These are phyloP conservation scores for Thalassoma bifasciatum DNA, from an alignment of 2,113 vertebrate species.

Conservation along the genomic window DNA sequence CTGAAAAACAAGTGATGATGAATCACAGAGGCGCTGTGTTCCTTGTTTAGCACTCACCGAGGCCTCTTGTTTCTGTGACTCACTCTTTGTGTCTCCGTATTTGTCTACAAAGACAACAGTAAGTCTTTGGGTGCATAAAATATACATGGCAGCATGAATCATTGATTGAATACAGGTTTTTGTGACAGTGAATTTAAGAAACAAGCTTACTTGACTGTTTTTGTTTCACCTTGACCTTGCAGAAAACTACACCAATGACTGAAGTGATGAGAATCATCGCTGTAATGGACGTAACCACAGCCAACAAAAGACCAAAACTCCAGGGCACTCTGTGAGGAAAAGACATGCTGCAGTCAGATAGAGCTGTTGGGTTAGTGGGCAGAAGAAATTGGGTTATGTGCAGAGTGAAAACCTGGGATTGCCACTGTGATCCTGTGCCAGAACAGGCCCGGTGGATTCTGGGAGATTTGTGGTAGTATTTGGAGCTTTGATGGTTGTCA, in stretches of 20 bases:
- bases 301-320: slow-evolving; percentile 43
- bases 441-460: slow-evolving; percentile 17
- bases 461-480: slow-evolving; percentile 22
- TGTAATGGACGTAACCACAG: slow-evolving; percentile 53
- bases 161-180: neutral
- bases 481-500: slow-evolving; percentile 37
- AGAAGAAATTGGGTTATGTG: slow-evolving; percentile 3
- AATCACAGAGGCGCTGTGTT: slow-evolving; percentile 63
- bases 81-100: slow-evolving; percentile 51
- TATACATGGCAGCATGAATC: neutral
- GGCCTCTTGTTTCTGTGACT: slow-evolving; percentile 56
- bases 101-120: slow-evolving; percentile 60
- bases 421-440: slow-evolving; percentile 43
- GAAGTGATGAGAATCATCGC: slow-evolving; percentile 56
- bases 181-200: neutral
- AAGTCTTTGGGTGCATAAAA: slow-evolving; percentile 1
- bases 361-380: neutral
- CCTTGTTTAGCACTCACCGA: slow-evolving; percentile 65
- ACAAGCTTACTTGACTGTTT: slow-evolving; percentile 50
- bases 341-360: slow-evolving; percentile 4
- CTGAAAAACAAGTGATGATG: slow-evolving; percentile 58
- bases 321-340: slow-evolving; percentile 56
- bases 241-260: slow-evolving; percentile 48
- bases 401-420: slow-evolving; percentile 53
- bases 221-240: slow-evolving; percentile 59